A percentile compares a stretch with the other conserved stretches of the same genome.
phyloP scores from a whole-genome alignment of 1,140 invertebrate genomes.

The Drosophila setifemur region DNA sequence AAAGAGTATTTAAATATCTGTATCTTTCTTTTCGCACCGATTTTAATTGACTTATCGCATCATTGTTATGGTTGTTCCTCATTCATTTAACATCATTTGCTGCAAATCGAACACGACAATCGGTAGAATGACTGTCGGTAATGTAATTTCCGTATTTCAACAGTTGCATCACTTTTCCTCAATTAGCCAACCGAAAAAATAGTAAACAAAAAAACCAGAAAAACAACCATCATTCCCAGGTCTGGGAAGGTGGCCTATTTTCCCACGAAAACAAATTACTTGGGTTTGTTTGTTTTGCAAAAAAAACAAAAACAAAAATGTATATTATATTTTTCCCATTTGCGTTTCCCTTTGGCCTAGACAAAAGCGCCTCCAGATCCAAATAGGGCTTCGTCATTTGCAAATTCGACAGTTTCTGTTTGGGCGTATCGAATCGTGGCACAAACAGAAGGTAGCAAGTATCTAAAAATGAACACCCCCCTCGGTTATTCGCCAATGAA shows the following conservation, averaged over 20 bases:
- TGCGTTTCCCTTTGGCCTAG: conserved; percentile 8
- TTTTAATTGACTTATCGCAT: conserved; percentile 37
- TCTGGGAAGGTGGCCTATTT: conserved; percentile 2
- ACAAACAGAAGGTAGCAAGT: conserved; percentile 32
- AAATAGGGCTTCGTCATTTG: conserved; percentile 51
- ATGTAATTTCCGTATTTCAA: conserved; percentile 29
- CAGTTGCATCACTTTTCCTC: conserved; percentile 25
- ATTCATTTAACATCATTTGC: conserved; percentile 9
- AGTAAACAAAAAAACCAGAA: not conserved
- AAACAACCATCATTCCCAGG: conserved; percentile 2
- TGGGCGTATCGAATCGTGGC: conserved; percentile 52
- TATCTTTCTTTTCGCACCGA: not conserved
- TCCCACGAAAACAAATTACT: conserved; percentile 52
- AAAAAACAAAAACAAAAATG: too few relatives aligned
- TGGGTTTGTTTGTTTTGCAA: conserved; percentile 48
- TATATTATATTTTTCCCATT: conserved; percentile 18
- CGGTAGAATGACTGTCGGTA: conserved; percentile 24
- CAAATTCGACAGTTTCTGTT: conserved; percentile 67
- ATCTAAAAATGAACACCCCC: conserved; percentile 29
- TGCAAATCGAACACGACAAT: conserved; percentile 17
- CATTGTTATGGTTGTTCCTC: not conserved
- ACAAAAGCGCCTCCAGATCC: conserved; percentile 34
- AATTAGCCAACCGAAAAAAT: conserved; percentile 10
- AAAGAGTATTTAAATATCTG: not conserved
- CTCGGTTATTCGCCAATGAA: conserved; percentile 2